These are phyloP conservation scores for Gymnocypris eckloni DNA, from an alignment of 2,797 vertebrate genomes.

Conservation along the genomic window DNA sequence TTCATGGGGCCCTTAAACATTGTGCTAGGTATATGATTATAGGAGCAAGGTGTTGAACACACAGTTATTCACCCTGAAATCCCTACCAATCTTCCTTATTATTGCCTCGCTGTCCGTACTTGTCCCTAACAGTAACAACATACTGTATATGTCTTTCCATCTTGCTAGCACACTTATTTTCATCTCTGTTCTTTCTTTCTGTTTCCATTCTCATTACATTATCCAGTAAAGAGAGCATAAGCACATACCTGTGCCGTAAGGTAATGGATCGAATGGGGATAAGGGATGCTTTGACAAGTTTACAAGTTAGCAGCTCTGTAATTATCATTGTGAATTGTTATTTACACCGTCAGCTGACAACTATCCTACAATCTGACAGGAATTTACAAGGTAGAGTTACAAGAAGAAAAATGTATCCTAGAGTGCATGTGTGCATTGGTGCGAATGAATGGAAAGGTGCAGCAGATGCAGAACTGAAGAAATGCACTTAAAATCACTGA, in stretches of 20 bases:
- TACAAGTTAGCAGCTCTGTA: conserved; percentile 79
- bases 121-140: conserved; percentile 14
- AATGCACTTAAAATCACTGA: conserved; percentile 46
- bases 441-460: conserved; percentile 11
- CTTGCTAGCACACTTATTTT: not conserved
- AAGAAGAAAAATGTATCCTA: conserved; percentile 44
- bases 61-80: conserved; percentile 32
- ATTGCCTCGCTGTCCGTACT: conserved; percentile 31
- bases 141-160: not conserved
- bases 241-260: conserved; percentile 49
- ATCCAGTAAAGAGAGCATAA: conserved; percentile 23
- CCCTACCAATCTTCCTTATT: not conserved
- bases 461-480: conserved; percentile 30
- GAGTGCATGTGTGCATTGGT: conserved; percentile 30
- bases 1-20: conserved; percentile 74
- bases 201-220: conserved; percentile 15
- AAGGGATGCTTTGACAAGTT: conserved; percentile 71
- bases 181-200: not conserved
- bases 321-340: conserved; percentile 80
- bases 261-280: conserved; percentile 50
- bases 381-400: conserved; percentile 61
- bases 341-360: conserved; percentile 68
- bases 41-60: conserved; percentile 59
- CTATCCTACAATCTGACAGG: conserved; percentile 62
- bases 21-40: conserved; percentile 73